Percentiles rank a stretch among this genome's conserved stretches.
phyloP scores from a whole-genome alignment of 1,140 invertebrate genomes.

The Temnothorax longispinosus region DNA sequence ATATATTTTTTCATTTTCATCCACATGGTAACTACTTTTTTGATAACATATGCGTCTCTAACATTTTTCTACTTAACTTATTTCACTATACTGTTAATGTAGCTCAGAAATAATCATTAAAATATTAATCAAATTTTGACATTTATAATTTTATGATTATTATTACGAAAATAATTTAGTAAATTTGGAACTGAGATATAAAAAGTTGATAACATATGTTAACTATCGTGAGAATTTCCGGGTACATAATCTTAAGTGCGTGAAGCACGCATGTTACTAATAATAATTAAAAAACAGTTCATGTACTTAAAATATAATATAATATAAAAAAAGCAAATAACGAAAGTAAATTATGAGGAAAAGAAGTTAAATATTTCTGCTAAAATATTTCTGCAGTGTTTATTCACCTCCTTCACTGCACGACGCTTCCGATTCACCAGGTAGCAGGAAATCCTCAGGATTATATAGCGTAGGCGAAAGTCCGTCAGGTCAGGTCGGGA shows the following conservation, averaged over 20 bases:
- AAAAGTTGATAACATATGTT: neutral
- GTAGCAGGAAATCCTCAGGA: too few species aligned
- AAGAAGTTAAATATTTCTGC: neutral
- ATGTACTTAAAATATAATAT: neutral
- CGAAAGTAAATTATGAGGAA: neutral
- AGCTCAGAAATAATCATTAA: neutral
- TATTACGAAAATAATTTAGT: neutral
- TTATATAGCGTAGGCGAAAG: too few species aligned
- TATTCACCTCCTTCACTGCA: too few species aligned
- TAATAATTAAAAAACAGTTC: neutral
- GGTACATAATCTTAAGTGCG: neutral
- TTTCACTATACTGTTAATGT: neutral
- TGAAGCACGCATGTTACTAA: neutral
- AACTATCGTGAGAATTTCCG: neutral
- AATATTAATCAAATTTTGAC: neutral
- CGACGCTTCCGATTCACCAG: too few species aligned
- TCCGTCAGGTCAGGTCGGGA: too few species aligned
- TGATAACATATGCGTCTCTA: neutral
- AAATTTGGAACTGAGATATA: neutral
- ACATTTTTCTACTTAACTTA: neutral
- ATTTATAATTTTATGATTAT: neutral
- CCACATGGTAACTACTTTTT: neutral
- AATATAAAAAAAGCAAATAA: neutral
- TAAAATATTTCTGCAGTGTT: neutral
- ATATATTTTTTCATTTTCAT: too few species aligned